Evolutionary conservation across 2,888 invertebrate species (phyloP).

Genomic region (Tetramorium bicarinatum): DNA sequence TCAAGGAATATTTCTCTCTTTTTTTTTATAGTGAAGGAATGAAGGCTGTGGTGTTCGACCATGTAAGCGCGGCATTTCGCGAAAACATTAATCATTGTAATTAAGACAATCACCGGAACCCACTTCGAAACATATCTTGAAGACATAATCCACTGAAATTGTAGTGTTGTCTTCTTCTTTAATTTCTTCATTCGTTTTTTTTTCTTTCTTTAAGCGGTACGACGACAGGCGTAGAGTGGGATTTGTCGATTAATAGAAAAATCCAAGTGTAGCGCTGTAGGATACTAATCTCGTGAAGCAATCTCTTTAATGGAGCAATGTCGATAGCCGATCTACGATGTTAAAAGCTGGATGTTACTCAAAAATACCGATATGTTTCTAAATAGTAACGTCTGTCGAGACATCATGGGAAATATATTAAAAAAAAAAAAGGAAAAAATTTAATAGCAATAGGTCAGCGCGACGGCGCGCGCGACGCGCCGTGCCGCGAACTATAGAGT

Average conservation of each 20-base stretch:
- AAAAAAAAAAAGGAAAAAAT: slow-evolving; percentile 35
- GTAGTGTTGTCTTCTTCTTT: slow-evolving; percentile 1
- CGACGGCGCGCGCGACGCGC: slow-evolving; percentile 47
- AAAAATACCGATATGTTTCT: slow-evolving; percentile 61
- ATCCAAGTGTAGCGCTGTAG: slow-evolving; percentile 69
- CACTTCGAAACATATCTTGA: slow-evolving; percentile 74
- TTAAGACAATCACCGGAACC: slow-evolving; percentile 75
- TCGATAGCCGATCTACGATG: slow-evolving; percentile 67
- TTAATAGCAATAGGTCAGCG: slow-evolving; percentile 72
- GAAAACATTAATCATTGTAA: slow-evolving; percentile 53
- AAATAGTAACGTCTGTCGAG: slow-evolving; percentile 71
- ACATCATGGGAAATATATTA: slow-evolving; percentile 36
- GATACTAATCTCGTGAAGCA: slow-evolving; percentile 71
- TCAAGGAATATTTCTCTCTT: neutral
- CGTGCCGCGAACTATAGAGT: slow-evolving; percentile 57
- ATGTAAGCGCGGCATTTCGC: slow-evolving; percentile 19
- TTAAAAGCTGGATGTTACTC: slow-evolving; percentile 70
- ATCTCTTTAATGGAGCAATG: slow-evolving; percentile 67
- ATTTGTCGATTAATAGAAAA: slow-evolving; percentile 61
- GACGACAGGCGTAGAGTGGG: slow-evolving; percentile 36
- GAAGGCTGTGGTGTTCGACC: slow-evolving; percentile 47
- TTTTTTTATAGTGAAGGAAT: slow-evolving; percentile 45
- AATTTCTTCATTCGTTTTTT: neutral
- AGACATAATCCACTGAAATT: slow-evolving; percentile 66
- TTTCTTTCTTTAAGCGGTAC: neutral